phyloP scores from a whole-genome alignment of 2,888 invertebrate species.

The Orthonychiurus folsomi region DNA sequence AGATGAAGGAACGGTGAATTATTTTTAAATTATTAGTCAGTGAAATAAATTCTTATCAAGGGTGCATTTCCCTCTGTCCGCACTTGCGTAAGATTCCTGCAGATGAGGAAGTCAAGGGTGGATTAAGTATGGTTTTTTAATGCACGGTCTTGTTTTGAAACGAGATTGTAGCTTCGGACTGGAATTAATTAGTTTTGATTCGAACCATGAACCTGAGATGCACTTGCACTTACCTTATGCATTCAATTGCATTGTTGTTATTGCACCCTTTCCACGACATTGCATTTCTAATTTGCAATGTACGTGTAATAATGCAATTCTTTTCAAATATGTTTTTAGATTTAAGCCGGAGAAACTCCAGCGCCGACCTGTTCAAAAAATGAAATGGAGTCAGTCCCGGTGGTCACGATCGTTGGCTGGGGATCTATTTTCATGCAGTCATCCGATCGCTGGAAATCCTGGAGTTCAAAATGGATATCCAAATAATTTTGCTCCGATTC shows the following conservation, averaged over 20 bases:
- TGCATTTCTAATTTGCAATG: no score
- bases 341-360: slow-evolving; percentile 38
- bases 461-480: slow-evolving; percentile 20
- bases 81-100: no score
- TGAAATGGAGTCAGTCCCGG: slow-evolving; percentile 32
- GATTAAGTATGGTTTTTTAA: no score
- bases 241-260: no score
- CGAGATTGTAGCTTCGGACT: not conserved
- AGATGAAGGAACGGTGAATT: not conserved
- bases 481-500: slow-evolving; percentile 22
- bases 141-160: not conserved
- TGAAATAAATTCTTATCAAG: not conserved
- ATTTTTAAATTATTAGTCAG: not conserved
- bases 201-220: no score
- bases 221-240: no score
- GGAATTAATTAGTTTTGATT: not conserved
- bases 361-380: slow-evolving; percentile 33
- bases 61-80: no score
- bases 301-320: no score
- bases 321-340: no score
- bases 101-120: not conserved
- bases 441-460: slow-evolving; percentile 16
- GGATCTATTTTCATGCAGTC: slow-evolving; percentile 36
- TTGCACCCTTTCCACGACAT: no score
- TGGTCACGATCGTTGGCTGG: slow-evolving; percentile 30